Base-by-base conservation (phyloP, 2,113 vertebrate species). In the Syngnathoides biaculeatus region DNA sequence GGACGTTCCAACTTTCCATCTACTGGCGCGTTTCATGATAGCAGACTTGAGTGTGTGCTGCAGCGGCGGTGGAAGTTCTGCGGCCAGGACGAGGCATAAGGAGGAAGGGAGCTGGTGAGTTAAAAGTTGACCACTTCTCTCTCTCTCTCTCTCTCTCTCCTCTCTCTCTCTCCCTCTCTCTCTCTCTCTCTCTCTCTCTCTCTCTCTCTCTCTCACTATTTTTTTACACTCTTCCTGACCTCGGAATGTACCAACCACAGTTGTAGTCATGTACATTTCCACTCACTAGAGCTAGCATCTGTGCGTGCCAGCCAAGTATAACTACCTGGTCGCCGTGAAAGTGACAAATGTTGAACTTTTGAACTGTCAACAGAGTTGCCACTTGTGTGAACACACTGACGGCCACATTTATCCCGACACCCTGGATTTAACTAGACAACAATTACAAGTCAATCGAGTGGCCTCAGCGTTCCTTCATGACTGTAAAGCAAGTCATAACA, bases 81-180 rank as follows among this genome's bases (percentile, higher is more conserved):
- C 30, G 65, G 68, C 65, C 71, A 79, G 78, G 76, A 86, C 75
- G 59, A 76, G 71, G 71, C 30, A 68, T 74, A 77, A 64, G 48
- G 80, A 83, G 82, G 78, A 84, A 83, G 68, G 83, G 69, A 87
- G 83, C 89, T 90, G 90, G 89, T 91, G 69, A 90, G 88, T 91
- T 79, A 79, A 78, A 87, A 88, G 82, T 87, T 86, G 66, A 80
- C 65, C 82, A 74, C 80, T 75, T 76, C 81, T 85, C 78, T 79
- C 47, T 8, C 20, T 43, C 30, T n/a, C n/a, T n/a, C n/a, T n/a
- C n/a, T n/a, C n/a, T n/a, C n/a, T n/a, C n/a, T n/a, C n/a, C n/a
- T n/a, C n/a, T n/a, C n/a, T n/a, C n/a, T n/a, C n/a, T n/a, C n/a
- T n/a, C n/a, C n/a, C n/a, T n/a, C n/a, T n/a, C n/a, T n/a, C n/a